Conservation (phyloP, 2,888 invertebrate genomes). For the Xylocampa areola region DNA sequence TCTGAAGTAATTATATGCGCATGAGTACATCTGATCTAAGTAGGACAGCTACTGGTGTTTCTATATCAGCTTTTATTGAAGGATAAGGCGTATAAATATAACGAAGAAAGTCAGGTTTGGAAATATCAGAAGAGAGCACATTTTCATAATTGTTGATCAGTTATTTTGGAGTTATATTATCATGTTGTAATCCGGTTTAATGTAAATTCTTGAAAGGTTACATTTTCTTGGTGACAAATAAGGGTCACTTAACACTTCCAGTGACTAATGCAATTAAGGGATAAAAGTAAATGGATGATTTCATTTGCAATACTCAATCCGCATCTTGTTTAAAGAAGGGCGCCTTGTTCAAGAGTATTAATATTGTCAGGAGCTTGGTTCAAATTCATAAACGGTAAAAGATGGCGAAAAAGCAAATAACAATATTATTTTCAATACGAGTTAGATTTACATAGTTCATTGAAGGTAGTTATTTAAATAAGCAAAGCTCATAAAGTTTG, state of each 20-base stretch:
- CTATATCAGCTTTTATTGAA: neutral
- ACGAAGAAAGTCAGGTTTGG: neutral
- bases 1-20: constrained; percentile 53
- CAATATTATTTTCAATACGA: neutral
- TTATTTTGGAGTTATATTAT: too few species aligned
- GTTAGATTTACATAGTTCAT: neutral
- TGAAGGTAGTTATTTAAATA: neutral
- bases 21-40: constrained; percentile 24
- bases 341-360: neutral
- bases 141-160: too few species aligned
- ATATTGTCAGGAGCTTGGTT: neutral
- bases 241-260: too few species aligned
- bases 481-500: neutral
- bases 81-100: neutral
- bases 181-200: too few species aligned
- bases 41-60: constrained; percentile 27
- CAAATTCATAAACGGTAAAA: neutral
- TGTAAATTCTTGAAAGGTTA: too few species aligned
- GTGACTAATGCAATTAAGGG: too few species aligned
- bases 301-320: too few species aligned
- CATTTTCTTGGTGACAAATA: too few species aligned
- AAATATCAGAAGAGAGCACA: neutral
- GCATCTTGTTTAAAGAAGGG: neutral
- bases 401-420: neutral
- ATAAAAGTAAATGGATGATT: too few species aligned